These are phyloP conservation scores for Lycaena phlaeas DNA, from an alignment of 2,888 invertebrate genomes.

Conservation along the genomic window DNA sequence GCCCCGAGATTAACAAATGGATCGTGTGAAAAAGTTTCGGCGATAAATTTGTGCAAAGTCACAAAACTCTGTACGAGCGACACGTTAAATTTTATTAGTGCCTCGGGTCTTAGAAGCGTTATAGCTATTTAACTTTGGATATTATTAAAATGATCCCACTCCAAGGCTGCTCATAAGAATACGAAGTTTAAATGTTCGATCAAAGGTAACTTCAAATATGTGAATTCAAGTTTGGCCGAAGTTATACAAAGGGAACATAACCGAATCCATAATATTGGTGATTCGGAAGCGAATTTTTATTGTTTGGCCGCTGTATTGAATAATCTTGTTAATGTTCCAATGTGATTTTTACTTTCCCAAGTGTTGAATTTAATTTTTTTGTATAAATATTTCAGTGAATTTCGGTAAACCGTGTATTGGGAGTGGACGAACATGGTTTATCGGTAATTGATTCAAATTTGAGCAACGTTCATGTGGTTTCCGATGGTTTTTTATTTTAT, in stretches of 20 bases:
- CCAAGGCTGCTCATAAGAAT: conserved; percentile 36
- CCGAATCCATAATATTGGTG: not conserved
- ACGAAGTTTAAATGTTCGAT: conserved; percentile 13
- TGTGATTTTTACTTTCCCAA: not conserved
- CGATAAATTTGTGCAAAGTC: conserved; percentile 53
- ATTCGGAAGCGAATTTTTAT: not conserved
- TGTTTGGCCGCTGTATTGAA: too few relatives aligned
- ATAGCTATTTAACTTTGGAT: conserved; percentile 58
- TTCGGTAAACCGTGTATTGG: too few relatives aligned
- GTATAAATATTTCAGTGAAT: not conserved
- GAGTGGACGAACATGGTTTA: too few relatives aligned
- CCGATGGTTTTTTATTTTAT: too few relatives aligned
- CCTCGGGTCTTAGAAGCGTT: conserved; percentile 34
- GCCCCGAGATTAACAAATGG: conserved; percentile 48
- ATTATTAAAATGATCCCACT: conserved; percentile 63
- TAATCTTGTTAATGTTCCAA: not conserved
- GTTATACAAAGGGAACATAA: not conserved
- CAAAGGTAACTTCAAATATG: conserved; percentile 4
- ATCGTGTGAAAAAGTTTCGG: conserved; percentile 51
- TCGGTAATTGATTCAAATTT: too few relatives aligned
- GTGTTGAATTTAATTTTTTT: conserved; percentile 3
- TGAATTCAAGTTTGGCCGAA: not conserved
- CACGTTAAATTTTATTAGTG: conserved; percentile 63
- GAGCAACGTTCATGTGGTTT: too few relatives aligned
- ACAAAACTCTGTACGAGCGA: conserved; percentile 45